Conservation (phyloP, 2,113 vertebrate species). For the Leptosomus discolor region DNA sequence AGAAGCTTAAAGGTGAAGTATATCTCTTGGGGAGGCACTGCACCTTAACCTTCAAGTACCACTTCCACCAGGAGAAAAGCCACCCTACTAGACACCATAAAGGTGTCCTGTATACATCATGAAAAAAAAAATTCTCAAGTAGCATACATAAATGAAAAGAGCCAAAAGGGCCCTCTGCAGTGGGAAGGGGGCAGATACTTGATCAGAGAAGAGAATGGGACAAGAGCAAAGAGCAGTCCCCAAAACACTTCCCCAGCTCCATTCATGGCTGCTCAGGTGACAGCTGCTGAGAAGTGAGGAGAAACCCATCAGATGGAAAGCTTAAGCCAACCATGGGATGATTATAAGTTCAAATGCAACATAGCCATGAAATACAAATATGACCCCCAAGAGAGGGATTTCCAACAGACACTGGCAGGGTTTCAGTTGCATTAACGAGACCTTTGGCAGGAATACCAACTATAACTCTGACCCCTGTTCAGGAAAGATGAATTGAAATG, state of each 20-base stretch:
- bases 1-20: background rate
- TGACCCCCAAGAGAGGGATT: background rate
- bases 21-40: background rate
- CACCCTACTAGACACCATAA: background rate
- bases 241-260: background rate
- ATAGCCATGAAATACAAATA: background rate
- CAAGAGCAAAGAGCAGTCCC: background rate
- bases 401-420: background rate
- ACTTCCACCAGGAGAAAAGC: background rate
- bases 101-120: background rate
- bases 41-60: background rate
- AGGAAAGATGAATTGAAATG: conserved; percentile 18
- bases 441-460: background rate
- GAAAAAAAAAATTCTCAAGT: background rate
- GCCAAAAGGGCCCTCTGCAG: background rate
- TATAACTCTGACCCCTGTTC: background rate
- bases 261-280: background rate
- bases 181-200: background rate
- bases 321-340: background rate
- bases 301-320: background rate
- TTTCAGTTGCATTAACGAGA: background rate
- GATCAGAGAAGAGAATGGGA: background rate
- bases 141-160: background rate
- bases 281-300: background rate
- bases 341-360: background rate